A percentile compares a stretch with the other conserved stretches of the same genome.
These are phyloP conservation scores for Ganaspis sp. DNA, from an alignment of 1,140 invertebrate genomes.

Conservation along the genomic window DNA sequence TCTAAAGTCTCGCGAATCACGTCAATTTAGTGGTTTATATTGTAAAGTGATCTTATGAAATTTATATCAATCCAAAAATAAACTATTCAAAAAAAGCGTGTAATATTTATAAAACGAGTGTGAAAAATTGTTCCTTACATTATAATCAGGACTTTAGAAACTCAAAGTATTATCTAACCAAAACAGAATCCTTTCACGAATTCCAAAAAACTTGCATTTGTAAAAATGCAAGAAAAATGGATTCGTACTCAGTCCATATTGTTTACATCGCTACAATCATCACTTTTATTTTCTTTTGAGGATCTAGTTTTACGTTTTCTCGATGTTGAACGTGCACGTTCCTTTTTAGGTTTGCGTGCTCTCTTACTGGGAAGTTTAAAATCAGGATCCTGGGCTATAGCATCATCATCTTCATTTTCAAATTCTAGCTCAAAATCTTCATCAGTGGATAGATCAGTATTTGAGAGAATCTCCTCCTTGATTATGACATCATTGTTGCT, in stretches of 20 bases:
- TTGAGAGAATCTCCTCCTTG: slow-evolving; percentile 30
- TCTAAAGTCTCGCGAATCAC: not conserved
- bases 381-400: slow-evolving; percentile 29
- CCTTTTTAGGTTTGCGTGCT: slow-evolving; percentile 43
- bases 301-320: slow-evolving; percentile 40
- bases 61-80: not conserved
- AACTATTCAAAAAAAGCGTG: no score
- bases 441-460: slow-evolving; percentile 29
- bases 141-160: not conserved
- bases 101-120: no score
- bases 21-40: not conserved
- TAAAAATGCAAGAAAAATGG: not conserved
- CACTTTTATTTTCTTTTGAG: slow-evolving; percentile 36
- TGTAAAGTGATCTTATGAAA: not conserved
- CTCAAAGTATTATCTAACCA: not conserved
- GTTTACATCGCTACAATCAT: slow-evolving; percentile 56
- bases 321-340: slow-evolving; percentile 25
- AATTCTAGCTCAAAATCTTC: slow-evolving; percentile 37
- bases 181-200: not conserved
- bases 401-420: slow-evolving; percentile 41
- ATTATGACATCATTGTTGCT: slow-evolving; percentile 40
- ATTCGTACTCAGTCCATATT: slow-evolving; percentile 22
- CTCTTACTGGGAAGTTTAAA: slow-evolving; percentile 56
- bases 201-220: not conserved
- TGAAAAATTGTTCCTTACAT: no score